These are phyloP conservation scores for Pseudomyrmex dendroicus DNA, from an alignment of 1,140 invertebrate species.

Conservation along the genomic window DNA sequence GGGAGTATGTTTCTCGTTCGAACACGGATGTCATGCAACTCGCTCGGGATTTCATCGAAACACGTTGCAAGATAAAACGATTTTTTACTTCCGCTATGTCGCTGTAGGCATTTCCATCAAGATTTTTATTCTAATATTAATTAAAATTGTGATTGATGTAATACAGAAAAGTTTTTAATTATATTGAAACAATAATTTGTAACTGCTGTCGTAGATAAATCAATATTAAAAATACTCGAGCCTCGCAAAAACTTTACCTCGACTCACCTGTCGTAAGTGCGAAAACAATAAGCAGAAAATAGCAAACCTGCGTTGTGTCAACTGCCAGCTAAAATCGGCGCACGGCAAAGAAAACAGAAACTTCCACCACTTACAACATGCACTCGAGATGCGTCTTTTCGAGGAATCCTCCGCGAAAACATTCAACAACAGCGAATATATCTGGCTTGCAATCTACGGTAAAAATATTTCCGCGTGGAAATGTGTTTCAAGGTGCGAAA, in stretches of 20 bases:
- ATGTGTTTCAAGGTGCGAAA: not conserved
- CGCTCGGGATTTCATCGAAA: conserved; percentile 32
- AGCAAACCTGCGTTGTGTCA: not conserved
- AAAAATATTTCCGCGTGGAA: not conserved
- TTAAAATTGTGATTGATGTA: conserved; percentile 13
- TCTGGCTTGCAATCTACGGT: not conserved
- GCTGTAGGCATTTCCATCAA: not conserved
- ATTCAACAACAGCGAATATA: not conserved
- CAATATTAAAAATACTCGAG: conserved; percentile 7
- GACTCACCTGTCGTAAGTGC: not conserved
- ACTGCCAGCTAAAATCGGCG: conserved; percentile 3
- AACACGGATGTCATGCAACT: conserved; percentile 21
- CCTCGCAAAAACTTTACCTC: not conserved
- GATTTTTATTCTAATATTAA: conserved; percentile 14
- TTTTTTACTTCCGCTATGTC: conserved; percentile 14
- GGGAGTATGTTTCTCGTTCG: not conserved
- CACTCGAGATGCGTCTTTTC: not conserved
- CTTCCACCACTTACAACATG: not conserved
- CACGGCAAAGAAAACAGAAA: not conserved
- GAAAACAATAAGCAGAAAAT: conserved; percentile 19
- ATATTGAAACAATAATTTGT: not conserved
- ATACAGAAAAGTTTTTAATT: not conserved
- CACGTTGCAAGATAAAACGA: conserved; percentile 28
- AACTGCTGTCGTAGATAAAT: not conserved
- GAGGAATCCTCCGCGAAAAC: conserved; percentile 23